Evolutionary conservation across 2,797 vertebrate species (phyloP), one percentile per base, ranked within the genome.

Genomic region (Alca torda): DNA sequence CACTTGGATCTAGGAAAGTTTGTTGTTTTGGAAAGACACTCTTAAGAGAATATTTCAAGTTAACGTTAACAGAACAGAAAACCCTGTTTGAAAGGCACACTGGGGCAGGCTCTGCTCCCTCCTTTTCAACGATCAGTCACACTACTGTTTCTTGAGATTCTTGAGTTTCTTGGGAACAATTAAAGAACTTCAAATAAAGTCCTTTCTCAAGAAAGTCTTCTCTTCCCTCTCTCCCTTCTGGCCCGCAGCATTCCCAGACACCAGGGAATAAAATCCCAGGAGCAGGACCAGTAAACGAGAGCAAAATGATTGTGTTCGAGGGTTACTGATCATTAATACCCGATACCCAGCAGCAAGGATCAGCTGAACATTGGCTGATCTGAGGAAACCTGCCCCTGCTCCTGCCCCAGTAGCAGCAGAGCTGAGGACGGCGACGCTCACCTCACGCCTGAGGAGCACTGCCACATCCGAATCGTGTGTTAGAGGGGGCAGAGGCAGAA

Each of bases 231-330:
- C 31, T 64, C 39, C 41, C 21, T 43, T 31, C 39, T 23, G 6
- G 23, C 16, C 56, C 13, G 54, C 26, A 26, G 2, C 1, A 3
- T 18, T 31, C 74, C 21, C 56, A 26, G 6, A n/a, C 8, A 19
- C 33, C 45, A 13, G 33, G 45, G n/a, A 51, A 26, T 30, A 15
- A 64, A 46, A 56, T 17, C 4, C 19, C 23, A 19, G 18, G 14
- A 30, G 9, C 0, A 3, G 43, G 24, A 60, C 3, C 19, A 67
- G 13, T 41, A 72, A 72, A 59, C 0, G 3, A 37, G n/a, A 59
- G 6, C 16, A 43, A 43, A 54, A 45, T 8, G 0, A 13, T 73
- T 16, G 33, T 16, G 11, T 39, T 67, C 25, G 9, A 19, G 46
- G 35, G 56, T 13, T 43, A 63, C 50, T 26, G 41, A 20, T 9